These are phyloP conservation scores for Lucifuga dentata DNA, from an alignment of 2,113 vertebrate species.

Conservation along the genomic window DNA sequence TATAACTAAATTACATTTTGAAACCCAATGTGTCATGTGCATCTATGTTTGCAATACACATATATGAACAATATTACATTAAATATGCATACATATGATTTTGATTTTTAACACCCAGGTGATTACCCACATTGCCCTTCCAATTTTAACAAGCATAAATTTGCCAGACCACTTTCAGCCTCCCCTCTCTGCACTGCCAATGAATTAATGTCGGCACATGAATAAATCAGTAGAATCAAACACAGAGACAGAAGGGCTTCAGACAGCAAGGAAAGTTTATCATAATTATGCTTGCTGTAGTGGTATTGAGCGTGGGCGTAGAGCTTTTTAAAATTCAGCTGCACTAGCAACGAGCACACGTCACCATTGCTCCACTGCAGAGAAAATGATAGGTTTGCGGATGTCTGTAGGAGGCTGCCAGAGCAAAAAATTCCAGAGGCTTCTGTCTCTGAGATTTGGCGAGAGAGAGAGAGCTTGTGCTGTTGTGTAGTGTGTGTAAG, in stretches of 20 bases:
- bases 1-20: constrained; percentile 35
- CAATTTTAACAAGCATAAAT: constrained; percentile 34
- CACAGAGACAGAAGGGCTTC: constrained; percentile 50
- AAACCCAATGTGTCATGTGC: constrained; percentile 22
- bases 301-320: constrained; percentile 80
- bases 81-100: constrained; percentile 31
- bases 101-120: not conserved
- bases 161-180: constrained; percentile 13
- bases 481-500: constrained; percentile 46
- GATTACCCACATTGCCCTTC: constrained; percentile 31
- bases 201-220: constrained; percentile 48
- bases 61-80: not conserved
- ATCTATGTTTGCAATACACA: constrained; percentile 13
- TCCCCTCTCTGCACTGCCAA: constrained; percentile 29
- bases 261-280: constrained; percentile 76
- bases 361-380: constrained; percentile 83
- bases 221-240: constrained; percentile 52
- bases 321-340: constrained; percentile 87
- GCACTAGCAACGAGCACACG: constrained; percentile 79
- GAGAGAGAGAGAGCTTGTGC: constrained; percentile 47
- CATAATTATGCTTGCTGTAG: constrained; percentile 81
- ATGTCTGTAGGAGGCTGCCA: constrained; percentile 82
- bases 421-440: constrained; percentile 74
- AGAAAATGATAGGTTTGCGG: constrained; percentile 86
- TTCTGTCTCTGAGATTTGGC: constrained; percentile 70